These are phyloP conservation scores for Rhodinocichla rosea DNA, from an alignment of 2,113 vertebrate genomes.

Conservation along the genomic window DNA sequence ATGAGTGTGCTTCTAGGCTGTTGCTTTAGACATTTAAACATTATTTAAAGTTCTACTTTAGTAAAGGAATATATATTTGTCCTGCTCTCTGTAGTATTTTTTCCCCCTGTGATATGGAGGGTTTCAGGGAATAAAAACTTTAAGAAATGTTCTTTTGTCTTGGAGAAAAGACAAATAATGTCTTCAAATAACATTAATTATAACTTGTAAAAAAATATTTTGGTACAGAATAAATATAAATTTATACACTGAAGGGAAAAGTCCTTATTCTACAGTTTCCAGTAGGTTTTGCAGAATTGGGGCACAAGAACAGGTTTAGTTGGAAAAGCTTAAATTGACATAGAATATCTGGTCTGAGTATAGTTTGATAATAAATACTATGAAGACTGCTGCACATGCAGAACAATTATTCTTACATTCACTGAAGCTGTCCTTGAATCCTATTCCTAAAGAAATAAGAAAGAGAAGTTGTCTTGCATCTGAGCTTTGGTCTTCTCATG, in stretches of 20 bases:
- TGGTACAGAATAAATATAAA: neutral
- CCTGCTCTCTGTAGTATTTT: neutral
- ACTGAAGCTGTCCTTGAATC: neutral
- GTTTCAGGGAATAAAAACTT: neutral
- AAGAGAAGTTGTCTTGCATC: neutral
- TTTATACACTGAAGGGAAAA: neutral
- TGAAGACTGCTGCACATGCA: neutral
- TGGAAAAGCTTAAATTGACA: neutral
- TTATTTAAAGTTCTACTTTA: neutral
- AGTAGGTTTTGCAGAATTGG: neutral
- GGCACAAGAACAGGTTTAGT: neutral
- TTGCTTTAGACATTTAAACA: neutral
- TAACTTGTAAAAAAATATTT: neutral
- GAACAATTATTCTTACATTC: neutral
- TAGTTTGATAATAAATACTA: neutral
- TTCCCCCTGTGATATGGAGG: fast-evolving
- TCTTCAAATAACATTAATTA: neutral
- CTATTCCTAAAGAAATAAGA: neutral
- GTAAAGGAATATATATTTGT: neutral
- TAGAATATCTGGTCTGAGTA: neutral
- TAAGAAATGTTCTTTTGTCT: neutral
- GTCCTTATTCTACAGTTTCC: neutral
- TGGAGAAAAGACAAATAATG: neutral
- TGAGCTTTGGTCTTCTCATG: neutral
- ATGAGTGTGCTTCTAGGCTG: neutral